Percentiles rank a stretch among this genome's conserved stretches.
Evolutionary conservation across 1,140 invertebrate genomes (phyloP).

Genomic region (Thereuonema tuberculata): DNA sequence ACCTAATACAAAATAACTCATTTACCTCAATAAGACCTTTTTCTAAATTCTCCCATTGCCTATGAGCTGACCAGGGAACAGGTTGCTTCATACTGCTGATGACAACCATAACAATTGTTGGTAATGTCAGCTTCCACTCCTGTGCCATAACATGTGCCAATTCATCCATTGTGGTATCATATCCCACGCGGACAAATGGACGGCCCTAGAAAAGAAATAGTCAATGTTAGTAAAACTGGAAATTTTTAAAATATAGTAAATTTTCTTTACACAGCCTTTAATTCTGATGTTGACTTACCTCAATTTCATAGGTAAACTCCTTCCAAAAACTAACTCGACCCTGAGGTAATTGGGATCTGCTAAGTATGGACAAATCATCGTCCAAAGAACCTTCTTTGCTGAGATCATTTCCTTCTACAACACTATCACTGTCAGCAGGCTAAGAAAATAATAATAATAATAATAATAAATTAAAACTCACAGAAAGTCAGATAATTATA

Average conservation of each 20-base stretch:
- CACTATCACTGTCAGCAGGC: slow-evolving; percentile 10
- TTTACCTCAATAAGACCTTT: slow-evolving; percentile 23
- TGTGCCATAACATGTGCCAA: not conserved
- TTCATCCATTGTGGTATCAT: slow-evolving; percentile 8
- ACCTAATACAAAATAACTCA: too few relatives aligned
- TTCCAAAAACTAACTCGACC: slow-evolving; percentile 8
- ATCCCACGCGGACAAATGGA: not conserved
- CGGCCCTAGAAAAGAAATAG: slow-evolving; percentile 5
- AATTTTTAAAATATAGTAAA: not conserved
- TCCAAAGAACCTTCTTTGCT: not conserved
- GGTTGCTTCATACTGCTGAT: slow-evolving; percentile 19
- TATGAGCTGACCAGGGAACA: slow-evolving; percentile 17
- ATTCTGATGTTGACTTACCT: too few relatives aligned
- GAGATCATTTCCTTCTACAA: not conserved
- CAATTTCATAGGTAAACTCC: slow-evolving; percentile 10
- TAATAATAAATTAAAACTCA: too few relatives aligned
- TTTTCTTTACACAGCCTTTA: too few relatives aligned
- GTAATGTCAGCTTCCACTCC: slow-evolving; percentile 15
- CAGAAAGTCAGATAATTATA: too few relatives aligned
- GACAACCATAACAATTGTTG: slow-evolving; percentile 23
- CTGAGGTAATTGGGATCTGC: slow-evolving; percentile 1
- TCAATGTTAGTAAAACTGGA: not conserved
- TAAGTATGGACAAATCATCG: slow-evolving; percentile 13
- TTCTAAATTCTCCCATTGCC: slow-evolving; percentile 21
- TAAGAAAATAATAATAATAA: slow-evolving; percentile 1